phyloP scores from a whole-genome alignment of 2,888 invertebrate species.

The Microplitis manilae region DNA sequence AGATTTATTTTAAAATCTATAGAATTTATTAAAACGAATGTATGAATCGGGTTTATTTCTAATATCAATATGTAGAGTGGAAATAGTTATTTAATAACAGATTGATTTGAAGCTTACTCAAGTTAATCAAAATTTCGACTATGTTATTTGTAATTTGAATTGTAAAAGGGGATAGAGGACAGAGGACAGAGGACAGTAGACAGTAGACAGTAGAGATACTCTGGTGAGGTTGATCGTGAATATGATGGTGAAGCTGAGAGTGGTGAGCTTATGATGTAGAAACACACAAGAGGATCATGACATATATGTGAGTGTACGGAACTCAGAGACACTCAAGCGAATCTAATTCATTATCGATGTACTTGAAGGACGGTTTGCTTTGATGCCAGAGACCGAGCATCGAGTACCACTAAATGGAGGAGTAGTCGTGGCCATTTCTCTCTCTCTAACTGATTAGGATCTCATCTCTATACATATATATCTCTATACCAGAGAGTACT shows the following conservation, averaged over 20 bases:
- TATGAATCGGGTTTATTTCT: too few relatives aligned
- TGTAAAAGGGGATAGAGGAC: neutral
- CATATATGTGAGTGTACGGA: constrained; percentile 13
- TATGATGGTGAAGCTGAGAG: constrained; percentile 38
- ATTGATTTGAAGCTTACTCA: constrained; percentile 47
- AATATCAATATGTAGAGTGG: constrained; percentile 7
- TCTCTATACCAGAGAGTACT: neutral
- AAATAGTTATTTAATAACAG: constrained; percentile 16
- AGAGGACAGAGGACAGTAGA: neutral
- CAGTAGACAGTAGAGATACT: too few relatives aligned
- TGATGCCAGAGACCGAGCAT: constrained; percentile 61
- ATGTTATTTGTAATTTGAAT: constrained; percentile 36
- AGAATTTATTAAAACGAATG: neutral
- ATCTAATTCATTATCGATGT: constrained; percentile 63
- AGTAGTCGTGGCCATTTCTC: constrained; percentile 46
- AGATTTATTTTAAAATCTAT: neutral
- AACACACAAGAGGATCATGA: constrained; percentile 20
- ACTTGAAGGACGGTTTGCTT: constrained; percentile 63
- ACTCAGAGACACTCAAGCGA: constrained; percentile 47
- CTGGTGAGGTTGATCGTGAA: neutral
- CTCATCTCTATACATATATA: neutral
- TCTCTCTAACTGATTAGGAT: constrained; percentile 20
- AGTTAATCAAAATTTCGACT: constrained; percentile 56
- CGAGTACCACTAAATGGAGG: constrained; percentile 56
- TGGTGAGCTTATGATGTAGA: constrained; percentile 24